Base-by-base conservation (phyloP, 2,888 invertebrate species). In the Idaea straminata region DNA sequence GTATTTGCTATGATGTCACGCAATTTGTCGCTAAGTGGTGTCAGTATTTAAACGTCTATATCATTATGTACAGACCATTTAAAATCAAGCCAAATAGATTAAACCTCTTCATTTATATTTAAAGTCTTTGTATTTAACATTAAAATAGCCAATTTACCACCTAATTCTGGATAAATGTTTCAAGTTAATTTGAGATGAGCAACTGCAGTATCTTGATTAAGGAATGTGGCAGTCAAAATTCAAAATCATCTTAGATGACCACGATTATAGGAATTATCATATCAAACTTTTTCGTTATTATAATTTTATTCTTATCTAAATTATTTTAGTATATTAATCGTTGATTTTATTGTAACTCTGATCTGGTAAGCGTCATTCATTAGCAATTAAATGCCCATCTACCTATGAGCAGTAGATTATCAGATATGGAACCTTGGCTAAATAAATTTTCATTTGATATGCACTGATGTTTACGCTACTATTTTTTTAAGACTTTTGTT, bases 331-430 rank as follows among this genome's bases (percentile, higher is more conserved):
- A 47, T 13, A 13, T 47, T 47, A 47, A 13, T 13, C 7, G 47
- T 47, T 47, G 5, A 47, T 47, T 47, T 47, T 47, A 47, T 47
- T 7, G 10, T 47, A 47, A 47, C 47, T 47, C 47, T 47, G 25
- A 25, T 25, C 13, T 13, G 4, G 47, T 47, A 10, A 47, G 3
- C 7, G 5, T 4, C 10, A 10, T 47, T 47, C 13, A 10, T 13
- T 13, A 47, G 47, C 47, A 6, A 47, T 47, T 13, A 10, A 13
- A 47, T 57, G 62, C 15, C 62, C 62, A 25, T 62, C 63, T 16
- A 15, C 36, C 4, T 61, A 15, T 61, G 61, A 36, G 15, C 5
- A 5, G 10, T 34, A 61, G 13, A 61, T 36, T 35, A 7, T 13
- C 35, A 34, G n/a, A 35, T 61, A 61, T 35, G 13, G 38, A 47